Percentiles rank a stretch among this genome's conserved stretches.
Conservation (phyloP, 2,113 vertebrate genomes). For the Lathamus discolor region DNA sequence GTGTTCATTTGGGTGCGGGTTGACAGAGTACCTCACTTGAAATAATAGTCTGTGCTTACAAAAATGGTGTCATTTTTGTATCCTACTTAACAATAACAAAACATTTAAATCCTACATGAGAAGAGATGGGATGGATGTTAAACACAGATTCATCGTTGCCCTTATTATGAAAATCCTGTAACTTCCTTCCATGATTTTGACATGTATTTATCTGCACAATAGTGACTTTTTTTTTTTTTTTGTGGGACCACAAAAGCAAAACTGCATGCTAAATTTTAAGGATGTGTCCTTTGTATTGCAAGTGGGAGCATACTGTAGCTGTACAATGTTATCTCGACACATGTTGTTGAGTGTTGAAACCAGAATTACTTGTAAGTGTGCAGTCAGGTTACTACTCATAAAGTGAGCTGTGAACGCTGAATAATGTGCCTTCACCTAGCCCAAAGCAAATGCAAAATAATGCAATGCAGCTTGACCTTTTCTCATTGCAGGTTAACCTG, state of each 20-base stretch:
- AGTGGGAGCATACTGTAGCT: not conserved
- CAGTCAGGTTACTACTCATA: not conserved
- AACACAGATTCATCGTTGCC: not conserved
- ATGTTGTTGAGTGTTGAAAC: not conserved
- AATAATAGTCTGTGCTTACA: not conserved
- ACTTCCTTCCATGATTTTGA: not conserved
- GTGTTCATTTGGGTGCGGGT: not conserved
- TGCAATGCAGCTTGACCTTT: slow-evolving; percentile 51
- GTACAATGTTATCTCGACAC: not conserved
- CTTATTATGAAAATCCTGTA: not conserved
- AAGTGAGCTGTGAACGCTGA: slow-evolving; percentile 15
- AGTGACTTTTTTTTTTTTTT: not conserved
- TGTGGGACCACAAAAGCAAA: not conserved
- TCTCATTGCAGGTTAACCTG: slow-evolving; percentile 51
- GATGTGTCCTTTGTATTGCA: not conserved
- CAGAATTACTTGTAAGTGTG: not conserved
- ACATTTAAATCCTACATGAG: not conserved
- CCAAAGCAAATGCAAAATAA: slow-evolving; percentile 60
- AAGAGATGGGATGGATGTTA: not conserved
- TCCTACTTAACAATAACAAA: not conserved
- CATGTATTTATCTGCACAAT: not conserved
- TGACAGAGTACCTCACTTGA: not conserved
- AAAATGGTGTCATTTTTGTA: not conserved
- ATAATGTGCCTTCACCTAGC: slow-evolving; percentile 9
- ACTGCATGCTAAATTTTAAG: not conserved